Evolutionary conservation across 92 coral and sea anemone genomes (phyloP).

Genomic region (Diadumene lineata): DNA sequence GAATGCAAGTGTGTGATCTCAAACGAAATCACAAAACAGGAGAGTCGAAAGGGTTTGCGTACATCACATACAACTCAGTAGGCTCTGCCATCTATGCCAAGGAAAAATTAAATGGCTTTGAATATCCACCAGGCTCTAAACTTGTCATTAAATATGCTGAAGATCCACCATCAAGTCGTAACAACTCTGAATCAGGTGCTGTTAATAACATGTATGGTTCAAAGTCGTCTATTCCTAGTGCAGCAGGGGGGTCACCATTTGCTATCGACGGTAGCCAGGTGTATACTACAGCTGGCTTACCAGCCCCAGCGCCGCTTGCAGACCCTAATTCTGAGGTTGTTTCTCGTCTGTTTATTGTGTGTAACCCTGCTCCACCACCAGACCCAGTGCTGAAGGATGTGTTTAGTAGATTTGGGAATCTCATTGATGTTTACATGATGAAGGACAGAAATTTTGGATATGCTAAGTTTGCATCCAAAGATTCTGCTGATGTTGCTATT

Average conservation of each 20-base stretch:
- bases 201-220: conserved; percentile 60
- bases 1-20: conserved; percentile 97
- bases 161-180: conserved; percentile 76
- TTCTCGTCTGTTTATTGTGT: conserved; percentile 89
- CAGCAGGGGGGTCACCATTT: conserved; percentile 39
- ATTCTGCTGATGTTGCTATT: conserved; percentile 97
- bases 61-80: conserved; percentile 94
- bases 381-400: conserved; percentile 93
- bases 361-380: conserved; percentile 98
- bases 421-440: conserved; percentile 97
- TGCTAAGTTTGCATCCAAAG: conserved; percentile 93
- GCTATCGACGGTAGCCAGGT: conserved; percentile 59
- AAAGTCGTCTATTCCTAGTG: conserved; percentile 53
- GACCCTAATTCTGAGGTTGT: conserved; percentile 85
- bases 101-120: conserved; percentile 98
- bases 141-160: conserved; percentile 97
- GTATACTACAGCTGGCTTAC: conserved; percentile 94
- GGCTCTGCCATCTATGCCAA: conserved; percentile 99
- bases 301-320: conserved; percentile 93
- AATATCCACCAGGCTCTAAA: conserved; percentile 94
- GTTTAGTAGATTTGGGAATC: conserved; percentile 96
- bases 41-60: conserved; percentile 97
- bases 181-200: conserved; percentile 48
- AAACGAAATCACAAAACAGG: conserved; percentile 90
- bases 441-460: conserved; percentile 98